A percentile compares a stretch with the other conserved stretches of the same genome.
Conservation (phyloP, 2,888 invertebrate genomes). For the Lepidocyrtinus sp. region DNA sequence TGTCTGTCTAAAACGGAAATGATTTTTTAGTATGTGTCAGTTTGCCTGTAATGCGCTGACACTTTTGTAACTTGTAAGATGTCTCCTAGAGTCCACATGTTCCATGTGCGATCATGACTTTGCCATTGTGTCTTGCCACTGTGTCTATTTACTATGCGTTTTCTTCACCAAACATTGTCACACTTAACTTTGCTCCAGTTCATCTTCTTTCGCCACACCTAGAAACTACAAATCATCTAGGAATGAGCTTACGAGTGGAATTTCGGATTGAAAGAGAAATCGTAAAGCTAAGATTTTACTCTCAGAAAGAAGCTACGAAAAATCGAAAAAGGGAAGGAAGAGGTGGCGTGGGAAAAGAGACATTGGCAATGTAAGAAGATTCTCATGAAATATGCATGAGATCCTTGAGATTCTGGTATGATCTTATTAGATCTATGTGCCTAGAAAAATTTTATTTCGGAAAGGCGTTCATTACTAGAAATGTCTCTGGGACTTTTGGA, state of each 20-base stretch:
- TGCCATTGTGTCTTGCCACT: too few relatives aligned
- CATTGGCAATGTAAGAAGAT: conserved; percentile 29
- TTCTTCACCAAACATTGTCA: conserved; percentile 39
- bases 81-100: too few relatives aligned
- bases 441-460: background rate
- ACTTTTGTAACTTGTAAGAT: conserved; percentile 37
- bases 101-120: too few relatives aligned
- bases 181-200: conserved; percentile 16
- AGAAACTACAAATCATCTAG: conserved; percentile 19
- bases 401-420: conserved; percentile 19
- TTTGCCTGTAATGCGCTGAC: conserved; percentile 54
- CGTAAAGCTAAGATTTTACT: background rate
- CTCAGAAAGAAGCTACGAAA: background rate
- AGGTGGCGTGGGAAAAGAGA: conserved; percentile 20
- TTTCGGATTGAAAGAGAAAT: background rate
- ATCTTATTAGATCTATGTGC: background rate
- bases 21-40: too few relatives aligned
- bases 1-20: too few relatives aligned
- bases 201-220: conserved; percentile 18
- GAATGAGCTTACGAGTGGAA: background rate
- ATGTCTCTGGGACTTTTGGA: background rate
- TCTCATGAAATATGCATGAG: conserved; percentile 60
- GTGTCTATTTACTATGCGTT: conserved; percentile 40
- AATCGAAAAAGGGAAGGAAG: background rate
- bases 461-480: background rate